phyloP scores from a whole-genome alignment of 1,140 invertebrate species.

The Procambarus clarkii region DNA sequence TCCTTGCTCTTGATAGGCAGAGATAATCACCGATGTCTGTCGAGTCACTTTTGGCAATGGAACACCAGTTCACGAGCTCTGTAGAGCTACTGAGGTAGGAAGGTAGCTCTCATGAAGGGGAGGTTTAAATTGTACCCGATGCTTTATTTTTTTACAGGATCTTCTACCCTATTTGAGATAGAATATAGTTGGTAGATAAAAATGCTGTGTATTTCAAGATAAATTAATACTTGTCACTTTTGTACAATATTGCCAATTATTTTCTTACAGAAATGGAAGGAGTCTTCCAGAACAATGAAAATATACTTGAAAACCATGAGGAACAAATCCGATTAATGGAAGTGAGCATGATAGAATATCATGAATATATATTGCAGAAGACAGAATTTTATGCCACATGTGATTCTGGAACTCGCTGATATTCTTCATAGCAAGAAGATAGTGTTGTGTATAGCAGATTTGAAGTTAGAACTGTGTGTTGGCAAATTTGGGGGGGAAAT shows the following conservation, averaged over 20 bases:
- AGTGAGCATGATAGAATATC: constrained; percentile 35
- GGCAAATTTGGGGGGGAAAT: not conserved
- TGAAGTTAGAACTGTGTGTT: not conserved
- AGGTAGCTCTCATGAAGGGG: too few species aligned
- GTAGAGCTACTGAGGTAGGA: too few species aligned
- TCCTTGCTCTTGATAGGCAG: too few species aligned
- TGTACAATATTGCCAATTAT: not conserved
- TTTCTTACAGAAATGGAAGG: constrained; percentile 39
- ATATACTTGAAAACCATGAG: constrained; percentile 22
- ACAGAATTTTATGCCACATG: constrained; percentile 51
- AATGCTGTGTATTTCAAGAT: too few species aligned
- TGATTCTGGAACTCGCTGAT: constrained; percentile 29
- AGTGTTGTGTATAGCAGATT: not conserved
- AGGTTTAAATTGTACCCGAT: too few species aligned
- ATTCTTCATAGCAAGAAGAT: not conserved
- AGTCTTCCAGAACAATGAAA: constrained; percentile 32
- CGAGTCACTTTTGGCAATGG: too few species aligned
- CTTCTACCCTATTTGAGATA: too few species aligned
- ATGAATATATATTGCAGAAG: constrained; percentile 25
- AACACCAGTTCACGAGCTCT: too few species aligned
- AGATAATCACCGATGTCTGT: too few species aligned
- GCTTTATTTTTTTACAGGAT: too few species aligned
- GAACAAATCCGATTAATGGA: constrained; percentile 30
- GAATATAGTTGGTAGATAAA: too few species aligned
- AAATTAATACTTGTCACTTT: not conserved